Base-by-base conservation (phyloP, 2,888 invertebrate genomes). In the Sesamia inferens region DNA sequence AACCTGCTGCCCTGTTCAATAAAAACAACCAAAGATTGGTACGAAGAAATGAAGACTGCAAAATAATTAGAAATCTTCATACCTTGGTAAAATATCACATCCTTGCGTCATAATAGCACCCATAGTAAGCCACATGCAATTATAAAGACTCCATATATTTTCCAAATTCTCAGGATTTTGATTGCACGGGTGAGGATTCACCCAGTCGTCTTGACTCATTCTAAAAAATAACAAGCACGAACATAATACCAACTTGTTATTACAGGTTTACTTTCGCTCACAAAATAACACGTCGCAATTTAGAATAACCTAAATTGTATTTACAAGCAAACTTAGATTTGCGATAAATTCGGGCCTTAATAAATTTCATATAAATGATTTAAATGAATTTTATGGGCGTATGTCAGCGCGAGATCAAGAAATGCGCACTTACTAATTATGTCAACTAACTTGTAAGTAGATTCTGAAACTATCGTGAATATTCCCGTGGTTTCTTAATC, bases 101-200 rank as follows among this genome's bases (percentile, higher is more conserved):
- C 99, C 99, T 92, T 99, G 99, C 77, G 98, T 98, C 98, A 99
- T 98, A 82, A 99, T 97, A 2, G 99, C 97, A 0, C 99, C 99
- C 92, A 99, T 97, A 5, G 98, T 98, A 75, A 99, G 97, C 99
- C 99, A 99, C 91, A 99, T 97, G 77, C 98, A 98, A 92, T 99
- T 99, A 94, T 97, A 97, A 83, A 98, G 94, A 86, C 97, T 98
- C 97, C 99, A 99, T 87, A 98, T 97, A 92, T 99, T 99, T 93
- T 99, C 98, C 69, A 99, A 96, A 87, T 98, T 98, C 86, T 98
- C 98, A 62, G 98, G 97, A 90, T 98, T 98, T 73, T 97, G 97
- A 89, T 98, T 98, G 92, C 99, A 99, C 0, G 98, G 99, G 93
- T 99, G 99, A 22, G 99, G 98, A 95, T 99, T 99, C 80, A 98